These are phyloP conservation scores for Mamestra configurata DNA, from an alignment of 1,140 invertebrate genomes.

Conservation along the genomic window DNA sequence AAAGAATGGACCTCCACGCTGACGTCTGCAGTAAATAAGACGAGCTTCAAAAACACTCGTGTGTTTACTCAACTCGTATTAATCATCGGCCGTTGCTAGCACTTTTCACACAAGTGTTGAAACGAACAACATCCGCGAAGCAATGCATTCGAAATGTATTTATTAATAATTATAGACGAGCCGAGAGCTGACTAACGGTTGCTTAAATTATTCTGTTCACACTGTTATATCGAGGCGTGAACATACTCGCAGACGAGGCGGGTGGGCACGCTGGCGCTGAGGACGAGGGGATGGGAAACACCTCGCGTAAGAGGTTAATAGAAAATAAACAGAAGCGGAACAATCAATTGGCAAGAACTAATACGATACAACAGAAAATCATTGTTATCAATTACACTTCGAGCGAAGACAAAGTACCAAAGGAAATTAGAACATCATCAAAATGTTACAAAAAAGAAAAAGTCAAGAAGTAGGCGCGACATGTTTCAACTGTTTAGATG, in stretches of 20 bases:
- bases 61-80: constrained; percentile 3
- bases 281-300: too few relatives aligned
- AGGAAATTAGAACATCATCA: too few relatives aligned
- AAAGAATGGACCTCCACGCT: not conserved
- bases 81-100: not conserved
- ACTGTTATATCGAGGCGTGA: not conserved
- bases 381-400: too few relatives aligned
- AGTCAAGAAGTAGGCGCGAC: too few relatives aligned
- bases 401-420: too few relatives aligned
- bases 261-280: too few relatives aligned
- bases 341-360: too few relatives aligned
- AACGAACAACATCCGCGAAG: constrained; percentile 21
- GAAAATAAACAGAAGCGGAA: too few relatives aligned
- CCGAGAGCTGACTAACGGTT: not conserved
- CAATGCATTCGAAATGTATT: constrained; percentile 10
- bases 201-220: not conserved
- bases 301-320: too few relatives aligned
- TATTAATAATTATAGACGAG: not conserved
- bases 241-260: not conserved
- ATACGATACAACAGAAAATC: too few relatives aligned
- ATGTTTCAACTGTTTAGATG: too few relatives aligned
- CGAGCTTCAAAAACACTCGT: not conserved
- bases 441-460: too few relatives aligned
- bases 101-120: constrained; percentile 13
- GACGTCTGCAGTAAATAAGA: not conserved